phyloP scores from a whole-genome alignment of 2,113 vertebrate species.

The Daphoenositta chrysoptera region DNA sequence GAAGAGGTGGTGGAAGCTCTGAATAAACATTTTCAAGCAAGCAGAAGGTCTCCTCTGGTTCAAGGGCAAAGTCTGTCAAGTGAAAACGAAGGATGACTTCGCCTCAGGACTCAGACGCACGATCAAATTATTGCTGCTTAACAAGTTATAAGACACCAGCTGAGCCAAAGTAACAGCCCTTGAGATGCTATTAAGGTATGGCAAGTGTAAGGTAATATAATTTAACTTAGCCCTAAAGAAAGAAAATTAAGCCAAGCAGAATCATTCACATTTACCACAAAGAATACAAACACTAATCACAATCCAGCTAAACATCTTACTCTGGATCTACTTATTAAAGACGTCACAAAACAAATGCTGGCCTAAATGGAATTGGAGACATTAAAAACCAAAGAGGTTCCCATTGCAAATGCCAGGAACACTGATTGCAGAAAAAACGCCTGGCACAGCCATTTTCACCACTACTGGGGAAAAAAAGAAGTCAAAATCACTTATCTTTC shows the following conservation, averaged over 20 bases:
- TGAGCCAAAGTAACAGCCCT: neutral
- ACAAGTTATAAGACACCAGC: slow-evolving; percentile 30
- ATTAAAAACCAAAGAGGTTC: neutral
- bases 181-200: neutral
- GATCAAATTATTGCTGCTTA: slow-evolving; percentile 19
- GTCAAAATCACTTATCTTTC: neutral
- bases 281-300: neutral
- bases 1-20: neutral
- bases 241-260: neutral
- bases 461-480: neutral
- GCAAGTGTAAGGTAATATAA: neutral
- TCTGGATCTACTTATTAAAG: neutral
- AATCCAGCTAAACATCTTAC: neutral
- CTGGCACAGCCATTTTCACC: neutral
- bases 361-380: neutral
- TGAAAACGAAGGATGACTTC: neutral
- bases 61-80: neutral
- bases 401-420: neutral
- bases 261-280: neutral
- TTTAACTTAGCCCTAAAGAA: neutral
- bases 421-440: neutral
- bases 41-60: neutral
- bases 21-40: neutral
- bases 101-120: neutral
- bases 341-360: neutral